Conservation (phyloP, 1,140 invertebrate genomes). For the Megalonaias nervosa region DNA sequence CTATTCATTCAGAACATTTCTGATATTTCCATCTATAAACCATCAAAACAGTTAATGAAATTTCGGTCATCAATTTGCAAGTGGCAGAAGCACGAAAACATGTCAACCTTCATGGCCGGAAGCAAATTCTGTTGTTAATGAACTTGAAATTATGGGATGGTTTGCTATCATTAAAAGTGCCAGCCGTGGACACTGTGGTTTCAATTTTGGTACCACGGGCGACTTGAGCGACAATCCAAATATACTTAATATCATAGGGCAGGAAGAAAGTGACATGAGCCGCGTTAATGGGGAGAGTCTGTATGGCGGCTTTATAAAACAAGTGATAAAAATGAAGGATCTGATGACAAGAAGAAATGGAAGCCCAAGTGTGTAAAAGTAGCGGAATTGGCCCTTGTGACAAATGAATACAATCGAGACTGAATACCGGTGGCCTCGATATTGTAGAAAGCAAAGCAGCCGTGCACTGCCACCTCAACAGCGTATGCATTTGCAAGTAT, state of each 20-base stretch:
- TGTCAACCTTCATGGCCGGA: too few species aligned
- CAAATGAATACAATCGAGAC: not conserved
- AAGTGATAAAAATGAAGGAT: constrained; percentile 14
- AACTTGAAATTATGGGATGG: too few species aligned
- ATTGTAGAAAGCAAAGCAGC: not conserved
- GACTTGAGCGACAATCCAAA: not conserved
- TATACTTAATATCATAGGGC: not conserved
- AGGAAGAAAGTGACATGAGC: constrained; percentile 1
- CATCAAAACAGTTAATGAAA: too few species aligned
- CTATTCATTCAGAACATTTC: too few species aligned
- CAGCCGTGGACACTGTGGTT: too few species aligned
- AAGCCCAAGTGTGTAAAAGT: constrained; percentile 14
- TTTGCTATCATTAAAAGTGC: too few species aligned
- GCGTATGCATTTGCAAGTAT: constrained; percentile 3
- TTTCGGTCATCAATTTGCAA: too few species aligned
- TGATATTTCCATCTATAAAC: too few species aligned
- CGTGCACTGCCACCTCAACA: constrained; percentile 9
- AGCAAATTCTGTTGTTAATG: too few species aligned
- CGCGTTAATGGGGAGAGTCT: not conserved
- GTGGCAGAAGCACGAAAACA: too few species aligned
- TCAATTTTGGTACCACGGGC: too few species aligned
- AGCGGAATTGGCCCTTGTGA: constrained; percentile 1
- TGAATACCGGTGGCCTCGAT: not conserved
- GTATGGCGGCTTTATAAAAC: constrained; percentile 1
- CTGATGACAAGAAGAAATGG: constrained; percentile 5